phyloP scores from a whole-genome alignment of 2,888 invertebrate species.

The Agrilus biguttatus region DNA sequence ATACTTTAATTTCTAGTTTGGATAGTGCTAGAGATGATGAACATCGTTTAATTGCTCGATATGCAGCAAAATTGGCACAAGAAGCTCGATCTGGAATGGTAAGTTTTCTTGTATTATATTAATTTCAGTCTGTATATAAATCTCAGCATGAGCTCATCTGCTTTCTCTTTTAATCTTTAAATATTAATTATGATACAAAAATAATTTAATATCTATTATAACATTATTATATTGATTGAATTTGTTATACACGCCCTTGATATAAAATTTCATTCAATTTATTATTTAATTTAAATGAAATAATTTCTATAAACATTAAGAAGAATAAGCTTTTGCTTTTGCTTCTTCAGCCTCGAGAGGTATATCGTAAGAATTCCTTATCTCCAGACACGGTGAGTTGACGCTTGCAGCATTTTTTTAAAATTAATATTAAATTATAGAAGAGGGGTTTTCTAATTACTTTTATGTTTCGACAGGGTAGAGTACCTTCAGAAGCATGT shows the following conservation, averaged over 20 bases:
- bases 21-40: slow-evolving; percentile 64
- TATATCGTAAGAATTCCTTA: slow-evolving; percentile 42
- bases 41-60: slow-evolving; percentile 90
- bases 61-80: slow-evolving; percentile 89
- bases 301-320: no score
- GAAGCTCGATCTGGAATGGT: slow-evolving; percentile 65
- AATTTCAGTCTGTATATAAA: slow-evolving; percentile 6
- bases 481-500: slow-evolving; percentile 60
- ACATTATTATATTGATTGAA: not conserved
- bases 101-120: slow-evolving; percentile 11
- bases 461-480: slow-evolving; percentile 27
- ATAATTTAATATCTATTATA: not conserved
- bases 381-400: slow-evolving; percentile 45
- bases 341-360: slow-evolving; percentile 39
- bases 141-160: slow-evolving; percentile 12
- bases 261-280: not conserved
- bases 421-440: not conserved
- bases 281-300: not conserved
- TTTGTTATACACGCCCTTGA: not conserved
- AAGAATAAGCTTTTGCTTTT: slow-evolving; percentile 26
- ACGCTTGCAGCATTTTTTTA: slow-evolving; percentile 12
- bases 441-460: not conserved
- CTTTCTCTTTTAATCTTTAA: slow-evolving; percentile 5
- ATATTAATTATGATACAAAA: not conserved
- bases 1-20: slow-evolving; percentile 19